Base-by-base conservation (phyloP, 2,113 vertebrate species). In the Strigops habroptila region DNA sequence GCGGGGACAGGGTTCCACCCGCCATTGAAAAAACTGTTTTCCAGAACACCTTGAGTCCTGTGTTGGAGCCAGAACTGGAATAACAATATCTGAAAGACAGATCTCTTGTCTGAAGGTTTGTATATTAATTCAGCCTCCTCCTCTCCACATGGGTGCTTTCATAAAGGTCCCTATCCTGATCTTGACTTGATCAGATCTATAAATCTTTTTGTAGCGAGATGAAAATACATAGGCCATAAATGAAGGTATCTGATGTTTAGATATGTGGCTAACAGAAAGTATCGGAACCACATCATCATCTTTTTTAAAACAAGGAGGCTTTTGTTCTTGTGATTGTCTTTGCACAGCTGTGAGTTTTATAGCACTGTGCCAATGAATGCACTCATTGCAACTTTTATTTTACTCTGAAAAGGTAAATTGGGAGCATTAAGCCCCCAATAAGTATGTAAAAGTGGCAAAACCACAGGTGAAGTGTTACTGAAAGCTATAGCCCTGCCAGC, bases 261-360 rank as follows among this genome's bases (percentile, higher is more conserved):
- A 60, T 93, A 71, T 39, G n/a, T 59, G 73, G 79, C 86, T 91
- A 94, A 49, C 94, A 97, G 86, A 92, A 91, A 78, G 52, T 79
- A 93, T 95, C 93, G 89, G 88, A 92, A 88, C 74, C 91, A 95
- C 93, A 83, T 95, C 95, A 94, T 96, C 90, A 92, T 90, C 79
- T 80, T 82, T 62, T 90, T 76, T 53, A 74, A 78, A 94, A 95
- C 91, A 94, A 94, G 86, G 82, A 92, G 55, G 43, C 82, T 93
- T 96, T 96, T 97, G 95, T 97, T 93, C 91, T 71, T 64, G 85
- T 88, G 81, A 95, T 96, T 96, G 88, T 96, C 97, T 96, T 82
- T 89, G 82, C 92, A 90, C 95, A 97, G 95, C 95, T 96, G 96
- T 75, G 91, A 88, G 91, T 96, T 96, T 96, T 96, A 96, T 92